Conservation (phyloP, 2,113 vertebrate species). For the Sinocyclocheilus anophthalmus region DNA sequence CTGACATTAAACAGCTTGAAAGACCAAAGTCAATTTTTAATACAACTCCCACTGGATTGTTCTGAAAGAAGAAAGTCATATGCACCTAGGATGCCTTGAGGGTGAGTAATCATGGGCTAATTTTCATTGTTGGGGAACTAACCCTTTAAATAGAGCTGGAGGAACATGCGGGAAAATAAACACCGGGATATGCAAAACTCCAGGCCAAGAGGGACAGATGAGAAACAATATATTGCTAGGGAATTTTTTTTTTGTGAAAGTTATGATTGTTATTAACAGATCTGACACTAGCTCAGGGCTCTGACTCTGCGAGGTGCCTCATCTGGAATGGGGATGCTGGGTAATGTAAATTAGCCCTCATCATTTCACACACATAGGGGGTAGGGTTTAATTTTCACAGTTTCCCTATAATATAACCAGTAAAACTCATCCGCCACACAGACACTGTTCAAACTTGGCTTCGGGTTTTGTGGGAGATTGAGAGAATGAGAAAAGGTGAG, state of each 20-base stretch:
- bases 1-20: no score
- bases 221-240: constrained; percentile 27
- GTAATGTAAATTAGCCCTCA: constrained; percentile 43
- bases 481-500: constrained; percentile 26
- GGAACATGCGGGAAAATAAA: constrained; percentile 32
- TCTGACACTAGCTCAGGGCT: constrained; percentile 20
- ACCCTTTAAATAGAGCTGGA: background rate
- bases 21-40: no score
- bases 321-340: constrained; percentile 49
- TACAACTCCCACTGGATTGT: no score
- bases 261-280: constrained; percentile 54
- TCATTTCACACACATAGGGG: constrained; percentile 46
- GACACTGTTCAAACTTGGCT: background rate
- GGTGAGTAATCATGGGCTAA: no score
- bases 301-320: constrained; percentile 29
- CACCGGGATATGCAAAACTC: background rate
- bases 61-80: no score
- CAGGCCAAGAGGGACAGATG: constrained; percentile 33
- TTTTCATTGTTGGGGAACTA: no score
- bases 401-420: constrained; percentile 47
- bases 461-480: background rate
- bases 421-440: constrained; percentile 38
- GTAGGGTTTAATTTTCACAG: constrained; percentile 43
- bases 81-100: no score
- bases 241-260: background rate